These are phyloP conservation scores for Heliocidaris erythrogramma DNA, from an alignment of 35 echinoderm and acorn worm species.

Conservation along the genomic window DNA sequence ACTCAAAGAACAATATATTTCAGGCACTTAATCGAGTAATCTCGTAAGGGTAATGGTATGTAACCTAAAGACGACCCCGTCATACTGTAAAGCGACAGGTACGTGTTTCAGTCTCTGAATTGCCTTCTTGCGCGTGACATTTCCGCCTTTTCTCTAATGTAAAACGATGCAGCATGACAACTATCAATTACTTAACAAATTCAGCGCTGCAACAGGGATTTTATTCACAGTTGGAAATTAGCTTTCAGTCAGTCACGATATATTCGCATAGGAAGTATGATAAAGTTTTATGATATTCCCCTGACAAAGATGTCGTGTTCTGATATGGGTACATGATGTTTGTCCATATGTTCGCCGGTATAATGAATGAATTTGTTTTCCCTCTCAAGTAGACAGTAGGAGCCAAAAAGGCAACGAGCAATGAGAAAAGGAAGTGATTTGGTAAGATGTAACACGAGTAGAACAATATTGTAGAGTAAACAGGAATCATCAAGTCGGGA, in stretches of 20 bases:
- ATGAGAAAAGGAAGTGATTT: too few relatives aligned
- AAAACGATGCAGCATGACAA: not conserved
- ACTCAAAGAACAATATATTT: not conserved
- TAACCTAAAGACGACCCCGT: not conserved
- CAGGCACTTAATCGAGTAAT: not conserved
- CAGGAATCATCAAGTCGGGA: too few relatives aligned
- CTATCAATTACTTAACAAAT: conserved; percentile 12
- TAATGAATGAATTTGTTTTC: too few relatives aligned
- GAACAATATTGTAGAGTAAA: too few relatives aligned
- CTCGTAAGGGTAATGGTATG: not conserved
- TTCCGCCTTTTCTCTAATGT: not conserved
- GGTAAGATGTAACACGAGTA: too few relatives aligned
- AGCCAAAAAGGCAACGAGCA: too few relatives aligned
- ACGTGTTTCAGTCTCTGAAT: conserved; percentile 1
- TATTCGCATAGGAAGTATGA: too few relatives aligned
- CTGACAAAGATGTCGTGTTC: too few relatives aligned
- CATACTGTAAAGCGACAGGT: not conserved
- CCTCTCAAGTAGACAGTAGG: too few relatives aligned
- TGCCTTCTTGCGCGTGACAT: not conserved
- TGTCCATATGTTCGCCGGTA: too few relatives aligned
- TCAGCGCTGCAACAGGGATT: not conserved
- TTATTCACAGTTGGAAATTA: not conserved
- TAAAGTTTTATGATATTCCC: too few relatives aligned
- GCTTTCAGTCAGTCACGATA: not conserved
- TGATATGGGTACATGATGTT: too few relatives aligned